Conservation (phyloP, 2,888 invertebrate species). For the Meghimatium bilineatum region DNA sequence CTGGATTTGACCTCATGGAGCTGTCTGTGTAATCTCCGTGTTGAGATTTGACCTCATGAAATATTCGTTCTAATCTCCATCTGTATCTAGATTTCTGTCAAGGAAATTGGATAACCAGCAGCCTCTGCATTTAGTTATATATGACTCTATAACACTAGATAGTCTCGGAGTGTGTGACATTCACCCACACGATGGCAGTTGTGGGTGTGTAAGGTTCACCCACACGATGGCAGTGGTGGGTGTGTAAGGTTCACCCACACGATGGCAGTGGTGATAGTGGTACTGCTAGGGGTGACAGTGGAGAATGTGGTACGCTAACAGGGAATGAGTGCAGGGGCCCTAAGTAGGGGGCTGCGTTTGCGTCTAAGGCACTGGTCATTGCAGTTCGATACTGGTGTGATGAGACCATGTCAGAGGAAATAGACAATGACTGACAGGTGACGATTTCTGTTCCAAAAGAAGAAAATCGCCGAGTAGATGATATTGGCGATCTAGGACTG, state of each 20-base stretch:
- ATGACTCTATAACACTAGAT: too few relatives aligned
- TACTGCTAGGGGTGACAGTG: constrained; percentile 37
- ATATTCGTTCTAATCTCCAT: too few relatives aligned
- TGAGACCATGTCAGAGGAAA: constrained; percentile 1
- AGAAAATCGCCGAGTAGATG: neutral
- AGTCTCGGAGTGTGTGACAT: too few relatives aligned
- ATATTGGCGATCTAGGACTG: constrained; percentile 27
- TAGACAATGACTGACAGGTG: constrained; percentile 8
- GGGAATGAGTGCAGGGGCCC: constrained; percentile 12
- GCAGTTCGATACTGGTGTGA: constrained; percentile 20
- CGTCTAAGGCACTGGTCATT: neutral
- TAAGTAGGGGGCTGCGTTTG: constrained; percentile 17
- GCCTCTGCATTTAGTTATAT: too few relatives aligned
- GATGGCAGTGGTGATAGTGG: constrained; percentile 43
- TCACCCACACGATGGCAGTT: too few relatives aligned
- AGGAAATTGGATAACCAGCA: too few relatives aligned
- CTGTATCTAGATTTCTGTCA: too few relatives aligned
- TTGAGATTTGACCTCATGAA: too few relatives aligned
- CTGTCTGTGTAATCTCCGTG: too few relatives aligned
- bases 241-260: constrained; percentile 38
- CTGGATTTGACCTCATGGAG: too few relatives aligned
- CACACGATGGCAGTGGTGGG: too few relatives aligned
- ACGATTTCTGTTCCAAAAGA: constrained; percentile 29
- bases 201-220: too few relatives aligned
- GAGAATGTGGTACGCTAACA: constrained; percentile 31